These are phyloP conservation scores for Zaprionus capensis DNA, from an alignment of 1,140 invertebrate genomes.

Conservation along the genomic window DNA sequence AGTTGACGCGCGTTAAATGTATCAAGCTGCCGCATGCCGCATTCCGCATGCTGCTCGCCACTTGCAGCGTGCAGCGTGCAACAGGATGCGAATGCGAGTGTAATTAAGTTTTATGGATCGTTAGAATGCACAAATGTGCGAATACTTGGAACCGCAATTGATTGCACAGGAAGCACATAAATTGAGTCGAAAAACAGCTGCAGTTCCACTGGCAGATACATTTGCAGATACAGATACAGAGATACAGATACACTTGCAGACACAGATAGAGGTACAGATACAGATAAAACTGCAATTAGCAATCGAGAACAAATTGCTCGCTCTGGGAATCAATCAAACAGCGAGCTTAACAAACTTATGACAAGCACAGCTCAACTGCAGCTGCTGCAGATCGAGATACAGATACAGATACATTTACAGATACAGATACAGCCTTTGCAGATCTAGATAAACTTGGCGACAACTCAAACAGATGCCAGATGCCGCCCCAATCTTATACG, in stretches of 20 bases:
- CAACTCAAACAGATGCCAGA: conserved; percentile 22
- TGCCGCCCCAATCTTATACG: conserved; percentile 58
- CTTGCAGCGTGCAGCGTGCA: not conserved
- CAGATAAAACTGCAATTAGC: conserved; percentile 11
- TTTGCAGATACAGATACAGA: conserved; percentile 16
- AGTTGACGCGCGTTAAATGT: conserved; percentile 5
- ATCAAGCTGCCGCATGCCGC: conserved; percentile 6
- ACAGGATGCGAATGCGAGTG: conserved; percentile 53
- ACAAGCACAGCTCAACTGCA: conserved; percentile 26
- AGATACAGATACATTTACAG: not conserved
- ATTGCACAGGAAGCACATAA: conserved; percentile 72
- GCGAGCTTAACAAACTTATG: conserved; percentile 14
- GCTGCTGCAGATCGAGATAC: conserved; percentile 7
- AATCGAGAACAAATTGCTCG: conserved; percentile 19
- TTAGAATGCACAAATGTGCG: conserved; percentile 47
- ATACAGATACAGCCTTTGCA: not conserved
- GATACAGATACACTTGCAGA: not conserved
- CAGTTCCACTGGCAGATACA: conserved; percentile 13
- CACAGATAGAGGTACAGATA: conserved; percentile 5
- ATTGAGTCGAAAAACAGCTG: conserved; percentile 40
- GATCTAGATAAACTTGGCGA: not conserved
- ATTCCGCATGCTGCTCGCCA: not conserved
- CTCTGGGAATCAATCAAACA: conserved; percentile 33
- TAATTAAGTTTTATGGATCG: conserved; percentile 33
- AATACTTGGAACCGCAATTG: conserved; percentile 54